Percentiles rank a stretch among this genome's conserved stretches.
These are phyloP conservation scores for Pristiophorus japonicus DNA, from an alignment of 2,113 vertebrate genomes.

Conservation along the genomic window DNA sequence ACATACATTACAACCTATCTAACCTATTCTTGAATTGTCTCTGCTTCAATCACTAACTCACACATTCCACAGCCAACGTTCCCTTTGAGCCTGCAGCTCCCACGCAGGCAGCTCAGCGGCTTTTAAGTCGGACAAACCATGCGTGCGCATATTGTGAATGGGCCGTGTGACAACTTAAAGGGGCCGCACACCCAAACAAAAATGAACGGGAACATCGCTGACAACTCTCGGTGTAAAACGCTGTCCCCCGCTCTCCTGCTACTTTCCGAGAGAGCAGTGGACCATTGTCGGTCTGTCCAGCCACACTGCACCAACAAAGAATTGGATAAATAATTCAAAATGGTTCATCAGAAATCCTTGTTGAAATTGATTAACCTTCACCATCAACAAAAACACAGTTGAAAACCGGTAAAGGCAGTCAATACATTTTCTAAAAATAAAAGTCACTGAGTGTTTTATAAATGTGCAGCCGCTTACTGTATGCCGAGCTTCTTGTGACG, in stretches of 20 bases:
- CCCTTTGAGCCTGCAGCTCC: too few relatives aligned
- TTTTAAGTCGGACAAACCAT: too few relatives aligned
- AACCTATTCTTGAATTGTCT: neutral
- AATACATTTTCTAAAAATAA: conserved; percentile 5
- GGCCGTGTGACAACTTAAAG: too few relatives aligned
- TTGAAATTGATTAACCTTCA: neutral
- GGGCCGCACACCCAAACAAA: too few relatives aligned
- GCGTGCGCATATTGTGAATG: too few relatives aligned
- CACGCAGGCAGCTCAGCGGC: too few relatives aligned
- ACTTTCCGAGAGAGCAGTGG: neutral
- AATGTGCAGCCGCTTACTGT: conserved; percentile 72
- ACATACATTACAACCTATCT: too few relatives aligned
- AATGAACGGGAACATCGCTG: neutral
- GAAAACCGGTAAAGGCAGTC: neutral
- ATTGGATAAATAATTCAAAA: neutral
- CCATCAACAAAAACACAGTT: neutral
- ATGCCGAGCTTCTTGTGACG: conserved; percentile 81
- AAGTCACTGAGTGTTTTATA: neutral
- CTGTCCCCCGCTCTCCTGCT: neutral
- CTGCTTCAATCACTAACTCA: neutral
- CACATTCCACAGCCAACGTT: neutral
- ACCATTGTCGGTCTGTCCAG: neutral
- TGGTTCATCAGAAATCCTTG: neutral
- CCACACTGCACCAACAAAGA: neutral
- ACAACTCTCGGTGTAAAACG: neutral